Evolutionary conservation across 2,888 invertebrate genomes (phyloP), one percentile per base, ranked within the genome.

Genomic region (Apodemia mormo): DNA sequence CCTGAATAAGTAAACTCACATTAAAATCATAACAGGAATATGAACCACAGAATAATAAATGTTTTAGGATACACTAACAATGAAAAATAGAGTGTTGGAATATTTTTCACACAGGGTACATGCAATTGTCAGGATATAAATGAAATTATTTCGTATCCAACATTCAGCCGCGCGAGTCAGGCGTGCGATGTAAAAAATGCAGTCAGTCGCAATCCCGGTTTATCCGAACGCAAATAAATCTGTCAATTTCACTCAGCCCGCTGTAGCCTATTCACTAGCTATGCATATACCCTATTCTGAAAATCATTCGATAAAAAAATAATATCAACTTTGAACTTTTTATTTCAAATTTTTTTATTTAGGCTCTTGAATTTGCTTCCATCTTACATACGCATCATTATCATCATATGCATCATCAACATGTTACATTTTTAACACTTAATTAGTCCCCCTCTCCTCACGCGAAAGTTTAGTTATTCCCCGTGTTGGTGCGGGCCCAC

Each of bases 241-340:
- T 92, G 92, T 91, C 92, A 91, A 90, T 91, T 90, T 90, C 92
- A 90, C 87, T 91, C 90, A 89, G 81, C 82, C 86, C 84, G 82
- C 86, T 83, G 80, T 81, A 82, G 82, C 77, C 84, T 82, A 81
- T 82, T 80, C 81, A 81, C 81, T 83, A 77, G 76, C 74, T 75
- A 67, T 71, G 74, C 69, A 70, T 68, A 68, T 73, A 68, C 70
- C 52, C 66, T 75, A 80, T 78, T 79, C 73, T 72, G 66, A 71
- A 68, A 73, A 71, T 58, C 71, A 68, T 72, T 67, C 74, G 77
- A 76, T 66, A 58, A 61, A 61, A 73, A 14, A 49, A 14, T 3
- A 9, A 49, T 45, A 12, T 12, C 2, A 45, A 12, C 8, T 40
- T 40, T 40, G 8, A 45, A 45, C 3, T 12, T 45, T 45, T 12